Evolutionary conservation across 2,888 invertebrate species (phyloP).

Genomic region (Mayetiola destructor): DNA sequence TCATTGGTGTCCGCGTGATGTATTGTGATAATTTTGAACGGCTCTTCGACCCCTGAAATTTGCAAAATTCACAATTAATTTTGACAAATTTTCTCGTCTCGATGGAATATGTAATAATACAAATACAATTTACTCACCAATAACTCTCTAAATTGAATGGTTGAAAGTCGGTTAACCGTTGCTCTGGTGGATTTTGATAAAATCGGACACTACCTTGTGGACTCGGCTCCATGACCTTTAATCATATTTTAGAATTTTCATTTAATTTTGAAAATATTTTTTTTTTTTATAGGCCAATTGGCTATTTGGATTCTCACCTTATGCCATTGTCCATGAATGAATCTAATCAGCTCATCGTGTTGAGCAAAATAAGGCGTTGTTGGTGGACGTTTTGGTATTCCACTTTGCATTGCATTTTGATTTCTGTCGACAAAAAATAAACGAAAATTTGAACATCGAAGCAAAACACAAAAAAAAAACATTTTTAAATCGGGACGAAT

Average conservation of each 20-base stretch:
- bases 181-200: slow-evolving; percentile 34
- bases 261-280: neutral
- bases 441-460: too few relatives aligned
- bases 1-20: slow-evolving; percentile 5
- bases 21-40: slow-evolving; percentile 6
- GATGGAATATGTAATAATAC: neutral
- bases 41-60: slow-evolving; percentile 1
- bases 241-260: neutral
- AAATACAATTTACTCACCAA: slow-evolving; percentile 37
- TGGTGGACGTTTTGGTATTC: slow-evolving; percentile 21
- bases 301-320: slow-evolving; percentile 36
- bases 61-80: neutral
- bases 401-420: slow-evolving; percentile 18
- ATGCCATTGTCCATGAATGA: slow-evolving; percentile 63
- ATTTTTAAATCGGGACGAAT: too few relatives aligned
- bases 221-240: slow-evolving; percentile 40
- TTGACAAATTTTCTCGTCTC: neutral
- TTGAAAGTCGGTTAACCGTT: slow-evolving; percentile 51
- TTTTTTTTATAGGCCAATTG: neutral
- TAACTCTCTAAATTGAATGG: slow-evolving; percentile 65
- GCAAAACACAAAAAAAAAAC: too few relatives aligned
- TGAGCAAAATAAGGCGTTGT: slow-evolving; percentile 27
- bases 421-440: neutral
- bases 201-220: slow-evolving; percentile 26
- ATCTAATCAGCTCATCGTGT: slow-evolving; percentile 66